Percentiles rank a stretch among this genome's conserved stretches.
These are phyloP conservation scores for Rutilus rutilus DNA, from an alignment of 2,113 vertebrate genomes.

Conservation along the genomic window DNA sequence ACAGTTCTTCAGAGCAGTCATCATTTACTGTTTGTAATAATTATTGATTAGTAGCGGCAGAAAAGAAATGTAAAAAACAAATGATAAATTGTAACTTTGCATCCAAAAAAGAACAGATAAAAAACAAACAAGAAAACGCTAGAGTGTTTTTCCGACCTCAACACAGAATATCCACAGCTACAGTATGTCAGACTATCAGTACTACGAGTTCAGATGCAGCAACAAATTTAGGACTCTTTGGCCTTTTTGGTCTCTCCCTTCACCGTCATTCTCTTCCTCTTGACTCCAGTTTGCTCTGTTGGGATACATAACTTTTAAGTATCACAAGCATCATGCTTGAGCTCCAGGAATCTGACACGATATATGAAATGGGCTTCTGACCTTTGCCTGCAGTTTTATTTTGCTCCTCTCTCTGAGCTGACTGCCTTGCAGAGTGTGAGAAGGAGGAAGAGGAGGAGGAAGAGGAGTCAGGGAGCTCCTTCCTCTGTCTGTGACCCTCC, in stretches of 20 bases:
- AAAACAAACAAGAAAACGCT: not conserved
- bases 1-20: slow-evolving; percentile 25
- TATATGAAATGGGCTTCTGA: slow-evolving; percentile 16
- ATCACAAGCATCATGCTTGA: slow-evolving; percentile 9
- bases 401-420: slow-evolving; percentile 44
- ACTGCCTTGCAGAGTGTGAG: slow-evolving; percentile 39
- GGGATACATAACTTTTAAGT: slow-evolving; percentile 39
- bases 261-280: slow-evolving; percentile 55
- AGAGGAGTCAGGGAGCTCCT: slow-evolving; percentile 52
- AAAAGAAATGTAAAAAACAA: not conserved
- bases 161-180: slow-evolving; percentile 10
- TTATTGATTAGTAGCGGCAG: not conserved
- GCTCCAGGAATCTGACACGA: not conserved
- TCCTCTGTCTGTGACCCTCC: slow-evolving; percentile 47
- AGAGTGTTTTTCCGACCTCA: not conserved
- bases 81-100: not conserved
- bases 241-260: slow-evolving; percentile 57
- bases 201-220: not conserved
- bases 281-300: slow-evolving; percentile 56
- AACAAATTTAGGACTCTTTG: slow-evolving; percentile 50
- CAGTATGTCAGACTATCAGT: not conserved
- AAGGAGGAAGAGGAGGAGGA: slow-evolving; percentile 36
- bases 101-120: not conserved
- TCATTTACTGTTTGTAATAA: not conserved
- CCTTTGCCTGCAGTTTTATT: slow-evolving; percentile 47